Conservation (phyloP, 2,888 invertebrate species). For the Calliopum simillimum region DNA sequence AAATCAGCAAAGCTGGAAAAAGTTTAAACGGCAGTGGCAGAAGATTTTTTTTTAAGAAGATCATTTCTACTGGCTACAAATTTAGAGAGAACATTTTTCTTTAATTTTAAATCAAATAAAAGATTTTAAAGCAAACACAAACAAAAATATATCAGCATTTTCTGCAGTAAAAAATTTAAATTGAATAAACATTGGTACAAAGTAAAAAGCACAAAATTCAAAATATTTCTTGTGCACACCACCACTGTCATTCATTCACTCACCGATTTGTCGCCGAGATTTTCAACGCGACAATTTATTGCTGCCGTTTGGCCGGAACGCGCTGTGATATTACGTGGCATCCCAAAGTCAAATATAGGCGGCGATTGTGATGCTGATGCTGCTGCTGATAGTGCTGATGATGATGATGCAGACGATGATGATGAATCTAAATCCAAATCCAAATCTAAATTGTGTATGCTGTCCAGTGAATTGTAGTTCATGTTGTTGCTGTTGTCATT, state of each 20-base stretch:
- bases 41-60: background rate
- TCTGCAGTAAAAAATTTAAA: background rate
- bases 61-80: background rate
- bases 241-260: too few relatives aligned
- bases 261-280: slow-evolving; percentile 90
- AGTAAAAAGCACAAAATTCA: background rate
- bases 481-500: slow-evolving; percentile 46
- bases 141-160: background rate
- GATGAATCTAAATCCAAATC: slow-evolving; percentile 1
- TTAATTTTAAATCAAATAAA: background rate
- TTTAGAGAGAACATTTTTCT: background rate
- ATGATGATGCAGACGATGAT: background rate
- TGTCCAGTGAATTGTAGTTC: slow-evolving; percentile 42
- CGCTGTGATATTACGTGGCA: slow-evolving; percentile 86
- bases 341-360: slow-evolving; percentile 88
- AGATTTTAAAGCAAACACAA: background rate
- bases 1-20: background rate
- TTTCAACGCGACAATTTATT: slow-evolving; percentile 88
- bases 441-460: slow-evolving; percentile 31
- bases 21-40: background rate
- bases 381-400: slow-evolving; percentile 17
- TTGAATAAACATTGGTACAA: background rate
- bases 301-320: slow-evolving; percentile 90
- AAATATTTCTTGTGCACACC: too few relatives aligned
- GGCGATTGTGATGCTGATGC: slow-evolving; percentile 54